A percentile compares a stretch with the other conserved stretches of the same genome.
Evolutionary conservation across 2,797 vertebrate species (phyloP).

Genomic region (Enteromius treurensis): DNA sequence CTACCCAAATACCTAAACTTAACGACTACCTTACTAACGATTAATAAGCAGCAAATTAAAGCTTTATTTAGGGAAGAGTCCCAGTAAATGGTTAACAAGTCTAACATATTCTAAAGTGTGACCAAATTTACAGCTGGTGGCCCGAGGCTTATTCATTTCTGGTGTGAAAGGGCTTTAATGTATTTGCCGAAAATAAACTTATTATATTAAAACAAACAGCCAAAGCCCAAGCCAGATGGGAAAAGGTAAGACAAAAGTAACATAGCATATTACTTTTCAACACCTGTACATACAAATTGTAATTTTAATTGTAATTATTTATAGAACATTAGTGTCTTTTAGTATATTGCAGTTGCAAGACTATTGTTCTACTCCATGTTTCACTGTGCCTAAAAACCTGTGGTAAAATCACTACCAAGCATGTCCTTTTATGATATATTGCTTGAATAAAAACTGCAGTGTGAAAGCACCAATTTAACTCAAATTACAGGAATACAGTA

Average conservation of each 20-base stretch:
- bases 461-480: neutral
- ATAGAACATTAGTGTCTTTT: neutral
- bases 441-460: neutral
- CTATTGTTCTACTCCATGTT: too few relatives aligned
- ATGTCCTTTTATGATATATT: neutral
- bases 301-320: neutral
- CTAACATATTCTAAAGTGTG: too few relatives aligned
- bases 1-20: too few relatives aligned
- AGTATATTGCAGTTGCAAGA: neutral
- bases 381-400: neutral
- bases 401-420: neutral
- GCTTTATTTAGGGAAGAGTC: too few relatives aligned
- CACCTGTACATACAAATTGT: neutral
- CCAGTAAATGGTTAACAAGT: too few relatives aligned
- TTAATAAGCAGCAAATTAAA: too few relatives aligned
- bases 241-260: neutral
- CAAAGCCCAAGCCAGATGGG: neutral
- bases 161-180: neutral
- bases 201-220: neutral
- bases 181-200: neutral
- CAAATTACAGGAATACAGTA: neutral
- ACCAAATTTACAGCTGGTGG: neutral
- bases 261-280: neutral
- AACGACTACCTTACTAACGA: too few relatives aligned
- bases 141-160: neutral